A percentile compares a stretch with the other conserved stretches of the same genome.
phyloP scores from a whole-genome alignment of 37 sponge, comb jelly and placozoan genomes.

The Halichondria panicea region DNA sequence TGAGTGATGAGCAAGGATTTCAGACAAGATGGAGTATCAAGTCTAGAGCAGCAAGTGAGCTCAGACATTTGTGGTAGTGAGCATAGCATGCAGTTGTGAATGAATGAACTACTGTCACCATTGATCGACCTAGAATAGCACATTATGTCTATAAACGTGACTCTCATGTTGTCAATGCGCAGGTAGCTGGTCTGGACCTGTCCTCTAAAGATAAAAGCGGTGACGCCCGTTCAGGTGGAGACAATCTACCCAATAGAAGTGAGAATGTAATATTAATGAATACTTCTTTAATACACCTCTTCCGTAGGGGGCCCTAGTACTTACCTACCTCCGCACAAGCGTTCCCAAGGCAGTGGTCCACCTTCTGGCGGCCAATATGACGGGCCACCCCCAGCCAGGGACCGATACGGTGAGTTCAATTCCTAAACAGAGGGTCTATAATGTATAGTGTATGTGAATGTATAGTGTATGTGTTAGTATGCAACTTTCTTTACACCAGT shows the following conservation, averaged over 20 bases:
- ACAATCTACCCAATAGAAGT: constrained; percentile 4
- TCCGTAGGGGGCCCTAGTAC: too few species aligned
- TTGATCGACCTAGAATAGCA: neutral
- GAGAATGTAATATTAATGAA: too few species aligned
- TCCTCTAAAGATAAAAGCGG: constrained; percentile 21
- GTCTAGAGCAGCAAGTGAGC: constrained; percentile 99
- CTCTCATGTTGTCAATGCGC: neutral
- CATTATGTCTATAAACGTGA: neutral
- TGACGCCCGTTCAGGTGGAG: constrained; percentile 5
- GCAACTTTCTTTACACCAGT: too few species aligned
- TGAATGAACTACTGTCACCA: too few species aligned
- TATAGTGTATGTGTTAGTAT: too few species aligned
- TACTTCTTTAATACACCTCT: too few species aligned
- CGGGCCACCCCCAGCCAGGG: neutral
- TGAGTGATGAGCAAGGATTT: constrained; percentile 83
- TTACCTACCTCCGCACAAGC: too few species aligned
- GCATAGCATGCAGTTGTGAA: too few species aligned
- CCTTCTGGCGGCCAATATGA: constrained; percentile 1
- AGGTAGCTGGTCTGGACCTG: constrained; percentile 99
- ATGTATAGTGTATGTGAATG: too few species aligned
- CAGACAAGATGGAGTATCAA: constrained; percentile 81
- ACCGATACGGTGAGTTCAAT: too few species aligned
- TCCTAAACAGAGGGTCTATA: too few species aligned
- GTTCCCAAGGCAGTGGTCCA: too few species aligned
- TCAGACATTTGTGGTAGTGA: neutral